Evolutionary conservation across 2,888 invertebrate genomes (phyloP).

Genomic region (Subacronicta megacephala): DNA sequence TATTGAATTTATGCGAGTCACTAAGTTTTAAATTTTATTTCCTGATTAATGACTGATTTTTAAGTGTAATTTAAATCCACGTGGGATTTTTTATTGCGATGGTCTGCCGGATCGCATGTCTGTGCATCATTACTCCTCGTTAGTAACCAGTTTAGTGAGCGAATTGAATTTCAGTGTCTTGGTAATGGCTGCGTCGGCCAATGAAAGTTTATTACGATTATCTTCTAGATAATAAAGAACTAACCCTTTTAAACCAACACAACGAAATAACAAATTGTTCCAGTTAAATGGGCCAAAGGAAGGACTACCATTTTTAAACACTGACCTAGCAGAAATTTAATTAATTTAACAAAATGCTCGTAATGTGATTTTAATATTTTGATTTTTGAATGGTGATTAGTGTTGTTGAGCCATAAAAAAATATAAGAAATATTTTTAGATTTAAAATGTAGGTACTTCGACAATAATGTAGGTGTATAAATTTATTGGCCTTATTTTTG

Average conservation of each 20-base stretch:
- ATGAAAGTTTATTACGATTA: conserved; percentile 68
- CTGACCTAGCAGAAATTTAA: conserved; percentile 48
- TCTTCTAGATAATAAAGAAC: conserved; percentile 60
- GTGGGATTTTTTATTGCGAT: conserved; percentile 54
- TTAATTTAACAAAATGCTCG: conserved; percentile 48
- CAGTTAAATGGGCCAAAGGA: conserved; percentile 58
- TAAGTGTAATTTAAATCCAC: conserved; percentile 46
- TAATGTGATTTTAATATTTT: conserved; percentile 16
- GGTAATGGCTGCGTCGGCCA: conserved; percentile 61
- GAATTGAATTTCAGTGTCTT: conserved; percentile 77
- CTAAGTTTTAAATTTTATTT: conserved; percentile 12
- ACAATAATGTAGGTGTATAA: conserved; percentile 28
- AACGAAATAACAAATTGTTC: conserved; percentile 64
- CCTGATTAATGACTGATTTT: conserved; percentile 16
- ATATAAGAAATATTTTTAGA: background rate
- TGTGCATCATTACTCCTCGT: conserved; percentile 73
- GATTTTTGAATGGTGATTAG: conserved; percentile 16
- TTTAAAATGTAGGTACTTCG: conserved; percentile 12
- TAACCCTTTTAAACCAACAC: conserved; percentile 64
- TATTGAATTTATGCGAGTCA: background rate
- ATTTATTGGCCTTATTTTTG: conserved; percentile 19
- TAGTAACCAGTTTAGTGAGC: conserved; percentile 70
- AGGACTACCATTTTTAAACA: conserved; percentile 50
- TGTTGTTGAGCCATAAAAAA: too few species aligned
- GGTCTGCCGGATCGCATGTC: conserved; percentile 70